Conservation (phyloP, 1,140 invertebrate species). For the Ostrea denselamellosa region DNA sequence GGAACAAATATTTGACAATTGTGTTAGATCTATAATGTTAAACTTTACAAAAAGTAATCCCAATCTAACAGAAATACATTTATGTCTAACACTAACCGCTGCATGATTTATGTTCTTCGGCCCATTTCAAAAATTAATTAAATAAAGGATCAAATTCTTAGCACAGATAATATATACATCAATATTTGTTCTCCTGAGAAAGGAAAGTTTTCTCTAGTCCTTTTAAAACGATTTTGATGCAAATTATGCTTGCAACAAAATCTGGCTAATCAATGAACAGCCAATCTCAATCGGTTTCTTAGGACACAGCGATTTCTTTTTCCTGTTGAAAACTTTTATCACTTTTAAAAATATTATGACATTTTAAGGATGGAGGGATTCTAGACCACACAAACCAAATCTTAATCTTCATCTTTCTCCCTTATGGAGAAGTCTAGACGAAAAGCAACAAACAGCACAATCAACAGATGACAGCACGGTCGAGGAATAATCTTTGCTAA, state of each 20-base stretch:
- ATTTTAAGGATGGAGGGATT: neutral
- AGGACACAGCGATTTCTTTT: too few relatives aligned
- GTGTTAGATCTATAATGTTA: conserved; percentile 8
- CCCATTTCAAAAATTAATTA: neutral
- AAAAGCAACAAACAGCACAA: neutral
- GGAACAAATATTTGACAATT: conserved; percentile 9
- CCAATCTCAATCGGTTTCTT: too few relatives aligned
- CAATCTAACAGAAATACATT: neutral
- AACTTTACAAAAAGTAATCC: neutral
- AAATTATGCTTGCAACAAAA: too few relatives aligned
- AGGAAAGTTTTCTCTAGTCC: too few relatives aligned
- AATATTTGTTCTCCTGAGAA: too few relatives aligned
- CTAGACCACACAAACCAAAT: neutral
- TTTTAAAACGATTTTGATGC: too few relatives aligned
- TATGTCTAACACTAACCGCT: neutral
- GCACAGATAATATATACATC: too few relatives aligned
- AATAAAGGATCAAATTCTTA: too few relatives aligned
- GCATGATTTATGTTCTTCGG: neutral
- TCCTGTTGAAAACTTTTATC: too few relatives aligned
- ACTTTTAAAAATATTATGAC: too few relatives aligned
- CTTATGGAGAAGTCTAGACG: neutral
- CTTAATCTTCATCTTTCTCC: conserved; percentile 10
- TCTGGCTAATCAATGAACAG: too few relatives aligned
- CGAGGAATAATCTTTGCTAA: neutral
- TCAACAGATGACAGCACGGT: neutral